Conservation (phyloP, 1,140 invertebrate species). For the Bemisia tabaci region DNA sequence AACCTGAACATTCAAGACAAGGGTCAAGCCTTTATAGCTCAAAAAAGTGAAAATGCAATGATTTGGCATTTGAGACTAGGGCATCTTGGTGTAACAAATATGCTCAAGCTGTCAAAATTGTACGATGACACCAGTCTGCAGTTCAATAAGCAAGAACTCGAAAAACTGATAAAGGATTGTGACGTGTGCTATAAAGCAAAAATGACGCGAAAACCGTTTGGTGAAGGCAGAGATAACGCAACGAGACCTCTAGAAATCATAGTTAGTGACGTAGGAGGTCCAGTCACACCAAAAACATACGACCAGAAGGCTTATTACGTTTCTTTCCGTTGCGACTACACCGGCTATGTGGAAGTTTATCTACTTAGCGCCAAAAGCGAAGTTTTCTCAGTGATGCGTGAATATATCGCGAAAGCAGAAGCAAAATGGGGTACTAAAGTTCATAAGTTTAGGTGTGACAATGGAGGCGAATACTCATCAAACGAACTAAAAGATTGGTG, state of each 20-base stretch:
- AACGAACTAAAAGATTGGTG: constrained; percentile 25
- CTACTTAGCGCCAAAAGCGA: constrained; percentile 30
- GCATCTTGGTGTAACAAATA: too few relatives aligned
- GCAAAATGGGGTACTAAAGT: constrained; percentile 26
- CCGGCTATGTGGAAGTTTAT: constrained; percentile 28
- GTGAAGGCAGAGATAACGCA: constrained; percentile 11
- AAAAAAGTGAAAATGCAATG: too few relatives aligned
- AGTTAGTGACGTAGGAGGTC: constrained; percentile 30
- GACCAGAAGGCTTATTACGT: constrained; percentile 27
- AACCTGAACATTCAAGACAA: too few relatives aligned
- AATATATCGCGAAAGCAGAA: constrained; percentile 26
- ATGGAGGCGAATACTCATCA: constrained; percentile 31
- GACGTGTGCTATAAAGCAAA: constrained; percentile 24
- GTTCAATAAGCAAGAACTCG: too few relatives aligned
- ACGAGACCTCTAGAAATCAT: constrained; percentile 25
- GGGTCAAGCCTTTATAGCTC: too few relatives aligned
- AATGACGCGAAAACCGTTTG: constrained; percentile 19
- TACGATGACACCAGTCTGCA: too few relatives aligned
- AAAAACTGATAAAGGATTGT: constrained; percentile 15
- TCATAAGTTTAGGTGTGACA: constrained; percentile 29
- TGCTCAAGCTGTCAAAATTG: too few relatives aligned
- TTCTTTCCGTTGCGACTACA: constrained; percentile 29
- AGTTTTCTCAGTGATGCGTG: constrained; percentile 26
- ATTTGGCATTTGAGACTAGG: too few relatives aligned
- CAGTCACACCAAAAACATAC: constrained; percentile 24